These are phyloP conservation scores for Orussus abietinus DNA, from an alignment of 1,140 invertebrate genomes.

Conservation along the genomic window DNA sequence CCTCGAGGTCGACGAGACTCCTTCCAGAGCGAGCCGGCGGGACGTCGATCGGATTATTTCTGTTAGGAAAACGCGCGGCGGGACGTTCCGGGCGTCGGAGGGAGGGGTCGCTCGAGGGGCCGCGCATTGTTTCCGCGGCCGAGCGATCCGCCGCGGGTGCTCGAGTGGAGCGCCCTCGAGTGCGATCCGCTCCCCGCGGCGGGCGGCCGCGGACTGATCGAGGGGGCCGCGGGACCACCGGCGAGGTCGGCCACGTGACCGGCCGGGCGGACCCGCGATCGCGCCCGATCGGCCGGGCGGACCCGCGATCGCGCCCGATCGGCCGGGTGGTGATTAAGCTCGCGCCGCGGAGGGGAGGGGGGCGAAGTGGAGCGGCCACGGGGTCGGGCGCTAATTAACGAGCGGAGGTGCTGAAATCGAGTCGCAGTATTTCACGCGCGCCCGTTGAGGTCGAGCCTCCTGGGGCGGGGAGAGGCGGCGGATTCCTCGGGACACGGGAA, in stretches of 20 bases:
- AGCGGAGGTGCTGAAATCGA: conserved; percentile 44
- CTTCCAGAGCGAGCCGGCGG: too few relatives aligned
- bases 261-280: too few relatives aligned
- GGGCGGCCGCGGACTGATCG: too few relatives aligned
- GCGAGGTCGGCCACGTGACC: too few relatives aligned
- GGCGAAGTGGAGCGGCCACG: conserved; percentile 7
- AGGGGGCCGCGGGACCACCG: too few relatives aligned
- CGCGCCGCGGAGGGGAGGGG: too few relatives aligned
- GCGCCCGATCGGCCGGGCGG: too few relatives aligned
- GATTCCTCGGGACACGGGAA: conserved; percentile 33
- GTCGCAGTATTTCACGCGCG: conserved; percentile 42
- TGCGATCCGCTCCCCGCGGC: conserved; percentile 15
- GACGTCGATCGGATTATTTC: not conserved
- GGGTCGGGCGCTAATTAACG: conserved; percentile 40
- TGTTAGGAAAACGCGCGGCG: conserved; percentile 25
- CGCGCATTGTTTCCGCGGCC: conserved; percentile 43
- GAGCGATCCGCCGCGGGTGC: conserved; percentile 46
- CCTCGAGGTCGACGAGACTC: too few relatives aligned
- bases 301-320: too few relatives aligned
- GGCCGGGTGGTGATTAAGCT: too few relatives aligned
- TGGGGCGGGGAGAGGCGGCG: conserved; percentile 3
- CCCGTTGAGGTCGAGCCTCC: conserved; percentile 15
- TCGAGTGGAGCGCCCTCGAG: conserved; percentile 43
- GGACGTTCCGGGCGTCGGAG: conserved; percentile 23
- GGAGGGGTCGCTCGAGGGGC: not conserved